A percentile compares a stretch with the other conserved stretches of the same genome.
Conservation (phyloP, 1,140 invertebrate species). For the Ceratitis capitata region DNA sequence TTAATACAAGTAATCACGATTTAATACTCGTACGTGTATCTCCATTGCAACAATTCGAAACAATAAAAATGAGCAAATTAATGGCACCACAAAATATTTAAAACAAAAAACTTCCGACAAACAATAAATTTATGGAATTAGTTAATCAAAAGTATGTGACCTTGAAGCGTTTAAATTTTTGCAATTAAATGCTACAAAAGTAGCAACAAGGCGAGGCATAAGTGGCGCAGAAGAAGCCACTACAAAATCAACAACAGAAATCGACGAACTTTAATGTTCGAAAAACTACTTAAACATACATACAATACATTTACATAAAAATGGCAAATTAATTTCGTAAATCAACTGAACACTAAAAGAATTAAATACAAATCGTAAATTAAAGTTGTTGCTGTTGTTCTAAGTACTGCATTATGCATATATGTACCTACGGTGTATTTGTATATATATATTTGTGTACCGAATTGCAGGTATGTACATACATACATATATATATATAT, state of each 20-base stretch:
- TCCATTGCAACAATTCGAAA: neutral
- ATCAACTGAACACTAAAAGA: neutral
- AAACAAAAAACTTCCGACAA: neutral
- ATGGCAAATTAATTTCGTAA: neutral
- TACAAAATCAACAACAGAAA: neutral
- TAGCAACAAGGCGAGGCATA: neutral
- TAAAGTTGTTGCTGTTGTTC: no score
- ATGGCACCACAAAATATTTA: no score
- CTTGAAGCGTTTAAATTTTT: neutral
- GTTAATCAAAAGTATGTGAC: neutral
- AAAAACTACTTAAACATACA: neutral
- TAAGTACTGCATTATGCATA: no score
- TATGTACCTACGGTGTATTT: neutral
- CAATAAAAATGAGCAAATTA: neutral
- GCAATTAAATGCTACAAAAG: neutral
- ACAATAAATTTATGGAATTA: neutral
- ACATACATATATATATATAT: neutral
- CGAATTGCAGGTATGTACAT: neutral
- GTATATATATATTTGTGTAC: neutral
- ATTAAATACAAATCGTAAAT: neutral
- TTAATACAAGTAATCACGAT: neutral
- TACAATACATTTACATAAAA: no score
- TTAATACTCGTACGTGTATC: neutral
- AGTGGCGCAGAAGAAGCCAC: neutral
- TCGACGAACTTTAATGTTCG: neutral